Percentiles rank a stretch among this genome's conserved stretches.
Conservation (phyloP, 2,113 vertebrate species). For the Mormyrus lacerda region DNA sequence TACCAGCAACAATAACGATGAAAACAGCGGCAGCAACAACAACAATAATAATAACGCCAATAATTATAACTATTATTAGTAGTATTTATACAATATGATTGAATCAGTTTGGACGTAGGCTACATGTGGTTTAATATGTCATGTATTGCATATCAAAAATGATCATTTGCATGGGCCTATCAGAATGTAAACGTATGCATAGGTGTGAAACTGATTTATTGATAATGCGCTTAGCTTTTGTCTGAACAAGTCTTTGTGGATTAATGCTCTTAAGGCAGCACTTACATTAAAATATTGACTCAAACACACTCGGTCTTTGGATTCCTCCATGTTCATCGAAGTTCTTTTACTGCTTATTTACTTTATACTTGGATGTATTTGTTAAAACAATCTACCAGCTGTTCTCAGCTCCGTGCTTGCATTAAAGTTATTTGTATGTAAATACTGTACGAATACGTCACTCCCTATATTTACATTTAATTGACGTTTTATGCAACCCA, state of each 20-base stretch:
- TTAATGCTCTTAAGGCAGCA: conserved; percentile 75
- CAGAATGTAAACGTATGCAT: background rate
- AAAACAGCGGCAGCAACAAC: background rate
- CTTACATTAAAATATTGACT: conserved; percentile 76
- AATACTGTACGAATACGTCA: conserved; percentile 55
- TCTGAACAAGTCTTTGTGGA: conserved; percentile 70
- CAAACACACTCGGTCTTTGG: background rate
- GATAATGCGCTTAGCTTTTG: conserved; percentile 51
- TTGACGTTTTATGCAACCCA: conserved; percentile 78
- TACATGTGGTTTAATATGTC: background rate
- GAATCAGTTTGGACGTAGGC: background rate
- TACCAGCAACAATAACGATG: background rate
- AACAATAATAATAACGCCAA: background rate
- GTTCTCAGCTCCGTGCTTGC: conserved; percentile 43
- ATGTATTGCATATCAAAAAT: background rate
- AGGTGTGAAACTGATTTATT: conserved; percentile 23
- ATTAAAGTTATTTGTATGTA: conserved; percentile 68
- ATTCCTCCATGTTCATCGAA: background rate
- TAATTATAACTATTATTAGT: background rate
- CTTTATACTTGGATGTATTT: conserved; percentile 19
- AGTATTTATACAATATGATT: background rate
- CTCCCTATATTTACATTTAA: conserved; percentile 71
- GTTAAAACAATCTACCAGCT: conserved; percentile 49
- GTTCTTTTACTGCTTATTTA: background rate
- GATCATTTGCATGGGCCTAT: background rate